phyloP scores from a whole-genome alignment of 2,797 vertebrate species.

The Pogoniulus pusillus region DNA sequence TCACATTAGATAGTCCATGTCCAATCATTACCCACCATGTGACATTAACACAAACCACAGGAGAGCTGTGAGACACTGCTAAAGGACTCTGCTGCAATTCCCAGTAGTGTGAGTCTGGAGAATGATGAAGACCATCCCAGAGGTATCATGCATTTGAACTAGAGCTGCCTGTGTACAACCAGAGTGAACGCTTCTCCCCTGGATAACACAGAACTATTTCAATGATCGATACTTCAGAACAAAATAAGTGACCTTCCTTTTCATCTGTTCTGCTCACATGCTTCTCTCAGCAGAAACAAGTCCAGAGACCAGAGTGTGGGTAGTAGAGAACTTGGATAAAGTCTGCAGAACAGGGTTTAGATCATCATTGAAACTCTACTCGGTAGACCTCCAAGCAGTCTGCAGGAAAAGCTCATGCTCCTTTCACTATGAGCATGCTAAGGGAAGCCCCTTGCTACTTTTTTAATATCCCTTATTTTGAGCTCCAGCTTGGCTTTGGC shows the following conservation, averaged over 20 bases:
- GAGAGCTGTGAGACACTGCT: too few relatives aligned
- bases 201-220: neutral
- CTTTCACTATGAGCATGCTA: too few relatives aligned
- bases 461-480: neutral
- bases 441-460: neutral
- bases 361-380: neutral
- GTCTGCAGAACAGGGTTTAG: neutral
- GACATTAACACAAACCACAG: too few relatives aligned
- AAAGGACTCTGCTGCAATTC: too few relatives aligned
- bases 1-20: neutral
- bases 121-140: neutral
- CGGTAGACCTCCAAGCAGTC: neutral
- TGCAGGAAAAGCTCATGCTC: neutral
- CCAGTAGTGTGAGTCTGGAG: neutral
- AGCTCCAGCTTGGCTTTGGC: neutral
- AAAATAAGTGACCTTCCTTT: neutral
- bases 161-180: neutral
- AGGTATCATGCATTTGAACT: neutral
- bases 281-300: neutral
- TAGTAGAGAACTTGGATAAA: neutral
- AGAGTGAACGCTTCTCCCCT: neutral
- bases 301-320: neutral
- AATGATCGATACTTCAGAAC: neutral
- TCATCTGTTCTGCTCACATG: neutral
- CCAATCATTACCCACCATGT: too few relatives aligned